Evolutionary conservation across 2,888 invertebrate genomes (phyloP), one percentile per base, ranked within the genome.

Genomic region (Euclidia mi): DNA sequence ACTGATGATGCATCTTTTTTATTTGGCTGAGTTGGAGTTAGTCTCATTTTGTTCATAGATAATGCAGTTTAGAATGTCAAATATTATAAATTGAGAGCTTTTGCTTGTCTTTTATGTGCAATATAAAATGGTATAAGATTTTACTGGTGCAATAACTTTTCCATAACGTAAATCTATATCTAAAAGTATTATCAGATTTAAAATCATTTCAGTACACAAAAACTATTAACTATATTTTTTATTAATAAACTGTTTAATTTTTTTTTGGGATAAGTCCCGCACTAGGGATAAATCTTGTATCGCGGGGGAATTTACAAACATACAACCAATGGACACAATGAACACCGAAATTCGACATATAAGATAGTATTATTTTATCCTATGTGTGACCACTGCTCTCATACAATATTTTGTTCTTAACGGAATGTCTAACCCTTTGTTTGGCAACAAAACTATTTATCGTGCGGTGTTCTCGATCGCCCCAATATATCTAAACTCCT

Each of bases 371-470:
- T 25, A 25, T 3, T 6, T 25, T 25, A 6, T 25, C 7, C 6
- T 6, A 25, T 0, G 6, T 7, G 20, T 25, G 4, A 25, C 25
- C 9, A 41, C 15, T n/a, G 4, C 11, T 14, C 4, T 7, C 25
- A 2, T 10, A 52, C 55, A 57, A 58, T 56, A 38, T n/a, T 53
- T 61, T 66, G 74, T 61, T 59, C 57, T 52, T 49, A 40, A 35
- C 42, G 38, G 65, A 58, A 41, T 62, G 56, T 65, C 70, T 67
- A 71, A 65, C 61, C 55, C 71, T 70, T 78, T 77, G 74, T 74
- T 83, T 84, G 82, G 81, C 81, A 78, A 62, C 71, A 64, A 66
- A 70, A 73, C 74, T 82, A 89, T 87, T 85, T 85, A 87, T 85
- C 68, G 71, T 71, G 70, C 61, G 66, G 70, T 71, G 67, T 71